Evolutionary conservation across 2,888 invertebrate species (phyloP), one percentile per base, ranked within the genome.

Genomic region (Andrena chrysosceles): DNA sequence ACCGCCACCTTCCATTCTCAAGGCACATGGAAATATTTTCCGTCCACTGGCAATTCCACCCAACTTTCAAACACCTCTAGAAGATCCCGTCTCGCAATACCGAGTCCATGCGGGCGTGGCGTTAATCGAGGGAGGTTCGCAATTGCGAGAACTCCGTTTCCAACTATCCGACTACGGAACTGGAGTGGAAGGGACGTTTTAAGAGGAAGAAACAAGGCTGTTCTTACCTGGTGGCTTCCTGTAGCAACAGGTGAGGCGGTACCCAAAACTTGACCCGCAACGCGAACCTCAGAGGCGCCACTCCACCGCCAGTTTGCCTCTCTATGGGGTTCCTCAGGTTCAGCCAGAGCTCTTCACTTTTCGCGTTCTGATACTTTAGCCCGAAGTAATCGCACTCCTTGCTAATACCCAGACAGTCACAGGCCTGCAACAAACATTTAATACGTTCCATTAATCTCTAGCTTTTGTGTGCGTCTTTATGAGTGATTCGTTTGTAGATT

Each of bases 311-410:
- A 79, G 97, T 96, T 92, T 97, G 97, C 79, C 96, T 95, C 91
- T 96, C 96, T 85, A 97, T 96, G 67, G 97, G 96, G 94, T 98
- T 98, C 84, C 98, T 95, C 90, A 98, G 94, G 94, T 98, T 98
- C 85, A 98, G 95, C 98, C 98, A 98, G 70, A 98, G 95, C 84
- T 97, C 96, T 84, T 97, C 97, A 48, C 97, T 97, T 79, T 95
- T 95, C 60, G 95, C 95, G 84, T 95, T 95, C 78, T 95, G 93
- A 91, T 96, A 96, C 92, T 97, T 97, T 82, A 98, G 95, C 0
- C 98, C 98, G 94, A 98, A 98, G 94, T 98, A 98, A 94, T 98
- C 98, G 85, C 96, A 96, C 94, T 97, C 97, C 86, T 97, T 97
- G 89, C 97, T 96, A 90, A 98, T 97, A 85, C 97, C 97, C 86